Evolutionary conservation across 2,113 vertebrate genomes (phyloP).

Genomic region (Ahaetulla prasina): DNA sequence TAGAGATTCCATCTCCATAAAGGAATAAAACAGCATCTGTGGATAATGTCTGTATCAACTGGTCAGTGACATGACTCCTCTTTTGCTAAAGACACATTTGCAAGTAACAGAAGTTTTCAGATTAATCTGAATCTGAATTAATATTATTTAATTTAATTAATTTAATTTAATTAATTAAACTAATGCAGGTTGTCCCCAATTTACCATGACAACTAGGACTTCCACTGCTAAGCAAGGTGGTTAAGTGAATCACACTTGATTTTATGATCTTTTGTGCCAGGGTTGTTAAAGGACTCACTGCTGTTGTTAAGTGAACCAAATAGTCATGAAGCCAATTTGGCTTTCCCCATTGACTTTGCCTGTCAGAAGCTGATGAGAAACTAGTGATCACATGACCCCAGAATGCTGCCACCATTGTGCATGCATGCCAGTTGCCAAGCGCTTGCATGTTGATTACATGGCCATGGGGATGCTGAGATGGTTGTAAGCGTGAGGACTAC

Average conservation of each 20-base stretch:
- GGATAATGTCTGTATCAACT: neutral
- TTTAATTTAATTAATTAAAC: too few species aligned
- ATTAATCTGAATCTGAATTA: too few species aligned
- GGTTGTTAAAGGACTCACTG: neutral
- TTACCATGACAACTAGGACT: neutral
- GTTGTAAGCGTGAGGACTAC: neutral
- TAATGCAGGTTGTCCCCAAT: neutral
- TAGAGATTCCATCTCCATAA: too few species aligned
- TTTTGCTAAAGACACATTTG: neutral
- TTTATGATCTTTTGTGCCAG: neutral
- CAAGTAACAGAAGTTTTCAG: neutral
- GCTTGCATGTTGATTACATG: neutral
- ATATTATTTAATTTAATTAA: too few species aligned
- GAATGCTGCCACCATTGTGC: too few species aligned
- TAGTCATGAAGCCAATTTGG: neutral
- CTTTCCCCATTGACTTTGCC: neutral
- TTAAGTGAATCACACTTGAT: neutral
- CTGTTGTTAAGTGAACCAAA: neutral
- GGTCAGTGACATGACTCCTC: neutral
- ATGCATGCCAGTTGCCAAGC: neutral
- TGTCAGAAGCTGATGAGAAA: neutral
- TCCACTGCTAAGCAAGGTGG: neutral
- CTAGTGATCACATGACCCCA: neutral
- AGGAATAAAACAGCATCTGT: neutral
- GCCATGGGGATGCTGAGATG: too few species aligned